Base-by-base conservation (phyloP, 1,140 invertebrate genomes). In the Drosophila baimaii region DNA sequence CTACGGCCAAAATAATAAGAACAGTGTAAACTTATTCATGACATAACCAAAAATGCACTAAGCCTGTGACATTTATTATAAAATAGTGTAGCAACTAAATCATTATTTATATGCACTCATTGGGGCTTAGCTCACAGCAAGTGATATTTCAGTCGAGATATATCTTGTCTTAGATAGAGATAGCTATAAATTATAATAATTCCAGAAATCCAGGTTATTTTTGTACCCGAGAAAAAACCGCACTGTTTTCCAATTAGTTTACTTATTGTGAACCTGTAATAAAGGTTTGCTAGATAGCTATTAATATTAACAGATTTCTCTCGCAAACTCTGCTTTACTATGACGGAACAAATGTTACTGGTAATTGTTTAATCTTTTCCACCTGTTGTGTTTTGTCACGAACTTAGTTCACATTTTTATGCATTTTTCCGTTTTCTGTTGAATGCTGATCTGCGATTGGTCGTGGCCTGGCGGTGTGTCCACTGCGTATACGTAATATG, bases 401-500 rank as follows among this genome's bases (percentile, higher is more conserved):
- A 65, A 41, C 35, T n/a, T 6, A 17, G 54, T 29, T 31, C 5
- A 21, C 2, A 69, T 33, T 39, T 15, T n/a, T 41, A 23, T 51
- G 17, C n/a, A 23, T 10, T 56, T 39, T 39, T 21, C 37, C 47
- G n/a, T 17, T 17, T 47, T 21, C 13, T 31, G 23, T 17, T 43
- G 9, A 8, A 23, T 9, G n/a, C 49, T 61, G 21, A 9, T 13
- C 51, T 41, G 25, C 41, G 41, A 80, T 80, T 70, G 77, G 70
- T 49, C 47, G 31, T 29, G 3, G 49, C 37, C 39, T 10, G 55
- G 58, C 58, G 71, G 65, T 77, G 77, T 80, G 72, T 72, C 78
- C 59, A 43, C 10, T 57, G 15, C 69, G 74, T 72, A 78, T 81
- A 82, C 59, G 57, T 73, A 82, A 78, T 58, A 8, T 39, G 3